Conservation (phyloP, 2,888 invertebrate genomes). For the Coremacera marginata region DNA sequence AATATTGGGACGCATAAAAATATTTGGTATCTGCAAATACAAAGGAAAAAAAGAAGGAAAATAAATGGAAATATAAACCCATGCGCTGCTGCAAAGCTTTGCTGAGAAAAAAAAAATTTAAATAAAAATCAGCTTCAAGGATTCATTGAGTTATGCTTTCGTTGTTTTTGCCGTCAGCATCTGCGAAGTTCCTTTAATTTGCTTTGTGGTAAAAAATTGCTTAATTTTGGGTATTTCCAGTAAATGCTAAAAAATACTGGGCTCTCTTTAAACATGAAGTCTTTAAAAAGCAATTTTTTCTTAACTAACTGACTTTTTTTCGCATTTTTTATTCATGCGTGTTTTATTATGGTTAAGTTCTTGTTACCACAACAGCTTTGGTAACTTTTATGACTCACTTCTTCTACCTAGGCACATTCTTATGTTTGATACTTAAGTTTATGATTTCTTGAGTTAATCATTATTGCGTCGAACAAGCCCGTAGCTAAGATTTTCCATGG, state of each 20-base stretch:
- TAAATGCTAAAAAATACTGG: background rate
- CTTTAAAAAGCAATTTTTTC: too few relatives aligned
- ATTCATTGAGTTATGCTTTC: background rate
- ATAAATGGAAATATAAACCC: background rate
- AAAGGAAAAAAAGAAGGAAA: background rate
- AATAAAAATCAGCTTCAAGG: background rate
- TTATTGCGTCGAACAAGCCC: too few relatives aligned
- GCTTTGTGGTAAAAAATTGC: background rate
- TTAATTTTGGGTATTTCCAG: conserved; percentile 8
- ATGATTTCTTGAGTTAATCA: too few relatives aligned
- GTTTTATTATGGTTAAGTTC: too few relatives aligned
- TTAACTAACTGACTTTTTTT: too few relatives aligned
- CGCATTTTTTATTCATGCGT: too few relatives aligned
- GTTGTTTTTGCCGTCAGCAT: background rate
- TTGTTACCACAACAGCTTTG: too few relatives aligned
- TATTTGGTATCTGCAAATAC: background rate
- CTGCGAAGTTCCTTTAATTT: background rate
- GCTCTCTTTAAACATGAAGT: too few relatives aligned
- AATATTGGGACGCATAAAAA: background rate
- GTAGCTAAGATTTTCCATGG: too few relatives aligned
- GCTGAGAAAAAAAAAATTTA: background rate
- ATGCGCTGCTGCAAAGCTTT: background rate
- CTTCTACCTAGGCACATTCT: too few relatives aligned
- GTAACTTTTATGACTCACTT: too few relatives aligned
- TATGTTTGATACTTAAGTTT: too few relatives aligned